phyloP scores from a whole-genome alignment of 2,113 vertebrate species.

The Prinia subflava region DNA sequence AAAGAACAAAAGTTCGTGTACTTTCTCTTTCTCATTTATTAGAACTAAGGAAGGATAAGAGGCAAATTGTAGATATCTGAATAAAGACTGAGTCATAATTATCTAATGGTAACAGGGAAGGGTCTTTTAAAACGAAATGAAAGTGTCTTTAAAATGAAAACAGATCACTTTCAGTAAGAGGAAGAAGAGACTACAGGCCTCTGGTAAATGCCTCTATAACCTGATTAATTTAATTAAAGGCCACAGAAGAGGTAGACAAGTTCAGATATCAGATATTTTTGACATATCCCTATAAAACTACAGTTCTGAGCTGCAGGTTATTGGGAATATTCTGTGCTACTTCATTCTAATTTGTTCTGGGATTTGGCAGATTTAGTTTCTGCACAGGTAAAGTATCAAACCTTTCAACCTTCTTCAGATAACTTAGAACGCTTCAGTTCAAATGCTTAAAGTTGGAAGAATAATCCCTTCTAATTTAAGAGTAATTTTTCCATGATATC shows the following conservation, averaged over 20 bases:
- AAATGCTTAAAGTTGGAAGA: neutral
- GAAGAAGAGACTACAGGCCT: neutral
- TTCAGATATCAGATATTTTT: neutral
- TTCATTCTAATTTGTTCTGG: neutral
- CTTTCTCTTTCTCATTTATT: neutral
- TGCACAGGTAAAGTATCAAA: neutral
- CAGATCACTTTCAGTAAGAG: neutral
- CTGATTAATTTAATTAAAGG: neutral
- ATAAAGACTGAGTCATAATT: neutral
- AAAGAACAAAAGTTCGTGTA: neutral
- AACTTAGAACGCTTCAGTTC: neutral
- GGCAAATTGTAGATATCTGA: neutral
- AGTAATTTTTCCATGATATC: neutral
- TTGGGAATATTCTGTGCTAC: neutral
- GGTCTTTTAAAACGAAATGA: neutral
- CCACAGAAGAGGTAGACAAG: neutral
- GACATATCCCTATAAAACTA: neutral
- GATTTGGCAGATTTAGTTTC: neutral
- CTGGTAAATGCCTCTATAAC: neutral
- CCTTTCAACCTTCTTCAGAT: neutral
- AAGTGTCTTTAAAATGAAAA: neutral
- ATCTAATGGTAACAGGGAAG: neutral
- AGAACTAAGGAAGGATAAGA: neutral
- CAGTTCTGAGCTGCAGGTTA: neutral
- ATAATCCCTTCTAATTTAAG: neutral